Base-by-base conservation (phyloP, 64 coral and sea anemone species). In the Porites lutea region DNA sequence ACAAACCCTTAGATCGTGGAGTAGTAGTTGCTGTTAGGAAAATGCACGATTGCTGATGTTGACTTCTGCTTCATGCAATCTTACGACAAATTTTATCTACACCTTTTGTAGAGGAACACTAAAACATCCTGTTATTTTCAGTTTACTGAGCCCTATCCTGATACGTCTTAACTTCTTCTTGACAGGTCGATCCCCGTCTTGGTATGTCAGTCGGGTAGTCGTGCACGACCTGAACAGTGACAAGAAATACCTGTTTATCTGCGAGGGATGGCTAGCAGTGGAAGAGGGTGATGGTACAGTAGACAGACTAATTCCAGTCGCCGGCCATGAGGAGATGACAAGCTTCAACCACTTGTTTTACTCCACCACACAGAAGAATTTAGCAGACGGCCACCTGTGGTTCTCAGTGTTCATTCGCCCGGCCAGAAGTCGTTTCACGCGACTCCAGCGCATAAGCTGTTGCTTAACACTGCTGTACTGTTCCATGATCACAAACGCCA, bases 321-420 rank as follows among this genome's bases (percentile, higher is more conserved):
- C 95, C 13, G 95, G 95, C 8, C 86, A 94, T 19, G 92, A 94
- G 20, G 95, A 97, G 65, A 97, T 97, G 81, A 97, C 95, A 48
- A 97, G 95, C 77, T 97, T 97, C 20, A 97, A 97, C 58, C 95
- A 97, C 63, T 87, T 97, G 4, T 97, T 97, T 75, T 97, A 97
- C 59, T 97, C 95, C 22, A 97, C 95, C 1, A 91, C 88, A 6
- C 95, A 97, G 82, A 91, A 71, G n/a, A 97, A 97, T 12, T 88
- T 97, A 4, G 95, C 95, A 19, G 95, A 97, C 82, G 95, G 95
- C 3, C 95, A 97, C 51, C 84, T 97, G 3, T 97, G 95, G 95
- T 97, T 97, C 44, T 97, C 95, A 13, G 87, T 97, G 48, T 97
- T 97, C 71, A 97, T 97, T 47, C 87, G 95, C 6, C 95, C 95